These are phyloP conservation scores for Petrocephalus microphthalmus DNA, from an alignment of 2,113 vertebrate species.

Conservation along the genomic window DNA sequence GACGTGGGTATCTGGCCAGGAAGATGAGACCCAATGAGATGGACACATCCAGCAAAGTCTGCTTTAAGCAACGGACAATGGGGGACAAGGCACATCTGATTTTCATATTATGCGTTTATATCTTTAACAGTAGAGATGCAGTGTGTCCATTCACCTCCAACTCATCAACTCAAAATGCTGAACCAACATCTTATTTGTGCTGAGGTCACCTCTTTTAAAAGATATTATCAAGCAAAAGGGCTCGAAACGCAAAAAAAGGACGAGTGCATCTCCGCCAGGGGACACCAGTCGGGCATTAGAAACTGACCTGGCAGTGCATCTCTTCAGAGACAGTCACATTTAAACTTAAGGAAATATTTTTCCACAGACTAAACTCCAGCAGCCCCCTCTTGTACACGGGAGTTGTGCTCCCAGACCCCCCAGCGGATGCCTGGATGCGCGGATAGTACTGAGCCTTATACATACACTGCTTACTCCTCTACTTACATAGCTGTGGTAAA, in stretches of 20 bases:
- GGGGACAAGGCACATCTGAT: neutral
- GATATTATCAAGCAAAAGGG: neutral
- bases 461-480: neutral
- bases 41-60: neutral
- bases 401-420: too few relatives aligned
- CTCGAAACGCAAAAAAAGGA: neutral
- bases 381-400: neutral
- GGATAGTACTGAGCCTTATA: too few relatives aligned
- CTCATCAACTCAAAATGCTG: too few relatives aligned
- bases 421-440: too few relatives aligned
- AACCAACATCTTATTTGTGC: too few relatives aligned
- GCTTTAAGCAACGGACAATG: neutral
- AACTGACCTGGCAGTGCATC: neutral
- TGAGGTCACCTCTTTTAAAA: too few relatives aligned
- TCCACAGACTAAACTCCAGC: neutral
- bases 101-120: neutral
- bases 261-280: neutral
- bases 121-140: neutral
- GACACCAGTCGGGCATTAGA: neutral
- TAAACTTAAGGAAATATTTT: neutral
- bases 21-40: neutral
- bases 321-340: neutral
- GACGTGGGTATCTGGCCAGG: neutral
- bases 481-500: neutral
- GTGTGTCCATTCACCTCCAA: neutral